Base-by-base conservation (phyloP, 2,888 invertebrate species). In the Gymnocheta viridis region DNA sequence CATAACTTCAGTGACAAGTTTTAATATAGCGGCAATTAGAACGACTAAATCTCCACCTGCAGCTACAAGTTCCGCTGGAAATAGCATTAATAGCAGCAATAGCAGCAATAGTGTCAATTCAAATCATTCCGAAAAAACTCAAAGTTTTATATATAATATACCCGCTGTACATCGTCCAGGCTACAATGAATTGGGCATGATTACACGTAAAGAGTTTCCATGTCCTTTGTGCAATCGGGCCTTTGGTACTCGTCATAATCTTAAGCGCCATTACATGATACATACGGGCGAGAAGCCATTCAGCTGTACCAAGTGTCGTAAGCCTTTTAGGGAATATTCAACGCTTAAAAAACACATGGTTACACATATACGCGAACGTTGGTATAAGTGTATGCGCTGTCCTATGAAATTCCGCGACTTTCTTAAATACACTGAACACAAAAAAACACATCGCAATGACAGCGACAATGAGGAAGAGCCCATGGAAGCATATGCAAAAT, bases 201-300 rank as follows among this genome's bases (percentile, higher is more conserved):
- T 85, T 3, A 86, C 86, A 7, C 88, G 88, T n/a, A 88, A 89
- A 64, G 89, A 89, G 41, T 92, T 90, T 82, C 88, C 91, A 10
- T 92, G 92, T 51, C 90, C 91, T 1, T 82, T 91, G n/a, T 92
- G 92, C 38, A 89, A 90, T 82, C 89, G 92, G 2, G 89, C 90
- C 4, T 92, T 92, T 77, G 92, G 92, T 10, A 91, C 91, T 3
- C 88, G 91, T 0, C 92, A 92, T 81, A 92, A 92, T 85, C 89
- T 92, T 0, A 91, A 91, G 69, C 90, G 92, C 0, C 92, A 92
- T 80, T 90, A 90, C 66, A 92, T 92, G 92, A 92, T 92, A 22
- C 92, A 92, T 77, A 92, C 92, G 0, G 92, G 87, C 0, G 92
- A 92, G 70, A 92, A 92, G 67, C 92, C 92, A 0, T 92, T 90